Evolutionary conservation across 1,140 invertebrate species (phyloP).

Genomic region (Drosophila asahinai): DNA sequence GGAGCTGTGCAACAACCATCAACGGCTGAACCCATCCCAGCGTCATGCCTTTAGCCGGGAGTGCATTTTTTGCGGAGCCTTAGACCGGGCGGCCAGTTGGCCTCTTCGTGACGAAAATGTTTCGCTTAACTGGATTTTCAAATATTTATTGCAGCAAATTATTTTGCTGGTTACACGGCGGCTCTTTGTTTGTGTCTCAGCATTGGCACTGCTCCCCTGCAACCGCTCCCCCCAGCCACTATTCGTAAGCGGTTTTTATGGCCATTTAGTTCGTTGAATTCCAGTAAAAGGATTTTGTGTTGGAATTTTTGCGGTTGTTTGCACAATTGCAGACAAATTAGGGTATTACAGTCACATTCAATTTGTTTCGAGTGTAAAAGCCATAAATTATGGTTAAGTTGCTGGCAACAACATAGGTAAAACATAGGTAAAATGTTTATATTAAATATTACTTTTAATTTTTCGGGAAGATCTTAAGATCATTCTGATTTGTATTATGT

Average conservation of each 20-base stretch:
- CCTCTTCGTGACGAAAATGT: constrained; percentile 81
- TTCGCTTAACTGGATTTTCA: constrained; percentile 83
- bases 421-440: neutral
- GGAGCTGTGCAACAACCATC: constrained; percentile 13
- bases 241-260: constrained; percentile 68
- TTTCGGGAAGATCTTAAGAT: too few species aligned
- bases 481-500: too few species aligned
- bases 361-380: constrained; percentile 34
- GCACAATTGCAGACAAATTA: constrained; percentile 69
- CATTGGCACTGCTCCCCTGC: constrained; percentile 11
- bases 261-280: constrained; percentile 74
- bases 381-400: constrained; percentile 27
- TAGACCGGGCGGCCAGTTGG: constrained; percentile 47
- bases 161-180: constrained; percentile 73
- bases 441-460: neutral
- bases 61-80: constrained; percentile 57
- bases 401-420: neutral
- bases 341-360: constrained; percentile 29
- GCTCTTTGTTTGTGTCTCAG: constrained; percentile 51
- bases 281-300: constrained; percentile 51
- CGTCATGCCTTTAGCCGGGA: neutral
- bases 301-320: constrained; percentile 46
- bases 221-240: neutral
- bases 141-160: constrained; percentile 84
- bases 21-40: constrained; percentile 1